Base-by-base conservation (phyloP, 2,888 invertebrate species). In the Boloria selene region DNA sequence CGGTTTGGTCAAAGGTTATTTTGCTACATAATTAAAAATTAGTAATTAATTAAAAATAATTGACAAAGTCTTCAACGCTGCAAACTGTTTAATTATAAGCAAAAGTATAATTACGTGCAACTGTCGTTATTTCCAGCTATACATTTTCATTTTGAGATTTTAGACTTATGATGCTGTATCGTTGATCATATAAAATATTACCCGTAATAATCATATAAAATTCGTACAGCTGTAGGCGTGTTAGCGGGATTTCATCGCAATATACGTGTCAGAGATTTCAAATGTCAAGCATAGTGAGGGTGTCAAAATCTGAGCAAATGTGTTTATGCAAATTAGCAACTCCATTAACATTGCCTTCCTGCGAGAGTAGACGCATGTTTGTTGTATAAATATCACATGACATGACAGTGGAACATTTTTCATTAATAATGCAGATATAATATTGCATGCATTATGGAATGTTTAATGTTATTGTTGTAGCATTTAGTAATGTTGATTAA, bases 281-380 rank as follows among this genome's bases (percentile, higher is more conserved):
- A 77, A 84, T 83, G 85, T 85, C 86, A 87, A 79, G 77, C 83
- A 78, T 84, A 84, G 83, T 79, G 79, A 79, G 81, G 82, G 84
- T 88, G 90, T 88, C 89, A 89, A 88, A 87, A 88, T 86, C 84
- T 84, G 81, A 85, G 87, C 83, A 86, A 90, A 90, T 86, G 84
- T 90, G 87, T 88, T 89, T 89, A 90, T 90, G 90, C 80, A 89
- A 90, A 90, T 90, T 85, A 86, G 80, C 77, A 81, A 83, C 84
- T 86, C 85, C 87, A 90, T 90, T 90, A 90, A 85, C 84, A 85
- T 76, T 71, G 79, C 77, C 79, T 79, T 77, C 77, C 74, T 74
- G 79, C 76, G 81, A 78, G 79, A 73, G 73, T 72, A 73, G 75
- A 75, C 80, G 75, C 77, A 78, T 81, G 82, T 80, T 83, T 83